These are phyloP conservation scores for Eclectus roratus DNA, from an alignment of 2,113 vertebrate species.

Conservation along the genomic window DNA sequence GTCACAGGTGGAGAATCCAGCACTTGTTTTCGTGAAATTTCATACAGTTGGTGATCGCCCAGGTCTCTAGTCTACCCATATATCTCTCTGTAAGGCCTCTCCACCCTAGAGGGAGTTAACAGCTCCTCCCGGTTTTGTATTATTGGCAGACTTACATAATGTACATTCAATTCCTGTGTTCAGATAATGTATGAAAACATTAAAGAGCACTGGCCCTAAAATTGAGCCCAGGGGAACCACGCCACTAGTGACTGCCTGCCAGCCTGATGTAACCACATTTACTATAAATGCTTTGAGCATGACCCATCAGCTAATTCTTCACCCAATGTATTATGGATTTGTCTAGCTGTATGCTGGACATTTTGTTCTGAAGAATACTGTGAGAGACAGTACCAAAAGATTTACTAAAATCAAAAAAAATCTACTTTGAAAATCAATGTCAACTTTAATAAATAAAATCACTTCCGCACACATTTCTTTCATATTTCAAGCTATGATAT, in stretches of 20 bases:
- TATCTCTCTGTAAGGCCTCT: background rate
- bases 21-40: background rate
- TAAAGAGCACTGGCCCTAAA: background rate
- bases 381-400: background rate
- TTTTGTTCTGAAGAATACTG: background rate
- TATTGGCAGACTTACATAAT: background rate
- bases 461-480: background rate
- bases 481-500: background rate
- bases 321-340: background rate
- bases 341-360: background rate
- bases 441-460: background rate
- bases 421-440: background rate
- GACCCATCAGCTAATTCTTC: too few species aligned
- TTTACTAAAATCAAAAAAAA: background rate
- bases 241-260: background rate
- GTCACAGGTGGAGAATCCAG: background rate
- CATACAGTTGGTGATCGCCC: accelerated
- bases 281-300: background rate
- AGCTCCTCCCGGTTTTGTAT: background rate
- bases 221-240: background rate
- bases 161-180: background rate
- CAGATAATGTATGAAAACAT: background rate
- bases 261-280: background rate
- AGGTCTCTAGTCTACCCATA: background rate
- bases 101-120: background rate